phyloP scores from a whole-genome alignment of 2,113 vertebrate genomes.

The Caretta caretta region DNA sequence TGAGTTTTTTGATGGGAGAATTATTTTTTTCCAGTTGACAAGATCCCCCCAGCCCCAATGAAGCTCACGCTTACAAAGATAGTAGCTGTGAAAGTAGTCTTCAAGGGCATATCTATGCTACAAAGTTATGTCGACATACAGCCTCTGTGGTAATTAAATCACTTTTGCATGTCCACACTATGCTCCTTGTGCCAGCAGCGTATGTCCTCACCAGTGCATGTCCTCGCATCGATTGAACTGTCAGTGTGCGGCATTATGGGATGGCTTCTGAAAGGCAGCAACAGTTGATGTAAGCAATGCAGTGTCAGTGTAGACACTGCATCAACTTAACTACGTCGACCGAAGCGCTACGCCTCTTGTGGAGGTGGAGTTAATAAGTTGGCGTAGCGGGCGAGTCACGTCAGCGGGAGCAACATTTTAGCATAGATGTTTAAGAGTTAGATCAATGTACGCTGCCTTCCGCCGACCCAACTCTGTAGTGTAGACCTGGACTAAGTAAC shows the following conservation, averaged over 20 bases:
- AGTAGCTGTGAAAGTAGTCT: background rate
- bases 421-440: background rate
- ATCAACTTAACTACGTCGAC: background rate
- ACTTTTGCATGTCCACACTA: background rate
- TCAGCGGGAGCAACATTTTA: background rate
- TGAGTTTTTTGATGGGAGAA: background rate
- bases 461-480: too few relatives aligned
- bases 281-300: background rate
- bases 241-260: background rate
- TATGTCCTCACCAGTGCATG: too few relatives aligned
- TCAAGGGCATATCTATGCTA: background rate
- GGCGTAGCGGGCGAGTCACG: background rate
- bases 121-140: background rate
- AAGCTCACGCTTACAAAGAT: background rate
- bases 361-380: background rate
- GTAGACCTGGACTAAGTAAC: background rate
- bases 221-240: too few relatives aligned
- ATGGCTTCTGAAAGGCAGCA: background rate
- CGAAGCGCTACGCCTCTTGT: background rate
- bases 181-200: too few relatives aligned
- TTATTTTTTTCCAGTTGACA: background rate
- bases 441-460: background rate
- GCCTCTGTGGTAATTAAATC: background rate
- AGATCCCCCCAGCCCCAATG: background rate
- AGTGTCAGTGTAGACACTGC: background rate